Evolutionary conservation across 2,797 vertebrate species (phyloP), one percentile per base, ranked within the genome.

Genomic region (Cyclura pinguis): DNA sequence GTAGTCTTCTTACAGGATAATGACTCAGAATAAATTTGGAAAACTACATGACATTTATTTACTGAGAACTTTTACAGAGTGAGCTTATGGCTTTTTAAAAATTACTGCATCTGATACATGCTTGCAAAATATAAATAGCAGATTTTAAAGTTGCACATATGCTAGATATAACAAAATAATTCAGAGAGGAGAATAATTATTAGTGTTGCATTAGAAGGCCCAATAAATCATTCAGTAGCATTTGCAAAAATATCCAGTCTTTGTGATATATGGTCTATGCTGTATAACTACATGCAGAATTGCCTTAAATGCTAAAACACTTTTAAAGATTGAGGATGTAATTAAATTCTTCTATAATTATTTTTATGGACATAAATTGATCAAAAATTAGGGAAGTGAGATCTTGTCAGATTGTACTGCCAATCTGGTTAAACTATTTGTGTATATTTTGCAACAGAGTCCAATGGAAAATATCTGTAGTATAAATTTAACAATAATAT

Each of bases 1-100:
- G 24, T 91, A 80, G 89, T 80, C 83, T 89, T 80, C 74, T 55
- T 76, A 2, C 35, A 87, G 88, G 89, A 82, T 89, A 84, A 85
- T 67, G 92, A 67, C 93, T 92, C 82, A 89, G 85, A 93, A 94
- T 92, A 89, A 90, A 72, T 90, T 94, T 92, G 90, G 42, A 91
- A 87, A 91, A 87, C 57, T 93, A 69, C 52, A 89, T 55, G 32
- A 91, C 62, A 81, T 92, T 91, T 89, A 89, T 85, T 87, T 89
- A 52, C 77, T 89, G 55, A 91, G 80, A 87, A 77, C 74, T 93
- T 95, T 91, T 95, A 85, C 89, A 91, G 64, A 92, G 3, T 88
- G 1, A 32, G 76, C 82, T 91, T 90, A 57, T 87, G 72, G 57
- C 16, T 62, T 93, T 94, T 92, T 88, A 64, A 83, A 77, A 86